Evolutionary conservation across 2,113 vertebrate genomes (phyloP), one percentile per base, ranked within the genome.

Genomic region (Drymodes brunneopygia): DNA sequence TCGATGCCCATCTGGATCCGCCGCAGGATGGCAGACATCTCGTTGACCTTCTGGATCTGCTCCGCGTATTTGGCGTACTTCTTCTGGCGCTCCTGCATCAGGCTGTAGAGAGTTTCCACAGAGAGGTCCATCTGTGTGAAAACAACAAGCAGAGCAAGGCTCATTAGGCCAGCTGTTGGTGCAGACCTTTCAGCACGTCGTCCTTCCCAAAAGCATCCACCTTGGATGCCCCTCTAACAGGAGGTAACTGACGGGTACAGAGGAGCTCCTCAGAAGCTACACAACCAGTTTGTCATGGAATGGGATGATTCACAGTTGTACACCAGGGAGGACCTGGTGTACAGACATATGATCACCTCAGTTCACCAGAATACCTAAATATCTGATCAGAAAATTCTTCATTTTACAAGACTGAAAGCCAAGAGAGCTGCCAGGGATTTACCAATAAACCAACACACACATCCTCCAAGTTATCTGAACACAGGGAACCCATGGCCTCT

Each of bases 11-110:
- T 99, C 98, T 99, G 99, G 53, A 99, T 98, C 28, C 99, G 99
- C 19, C 99, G 98, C 44, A 99, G 98, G 97, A 99, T 99, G 97
- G 99, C 99, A 3, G 99, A 99, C 99, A 99, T 99, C 97, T 99
- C 99, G 1, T 99, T 99, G 91, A 99, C 99, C 92, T 99, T 99
- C 98, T 99, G 99, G 97, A 99, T 99, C 98, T 99, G 99, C 97
- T 99, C 99, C 0, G 99, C 99, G 1, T 99, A 99, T 89, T 99
- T 99, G 89, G 99, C 99, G 1, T 99, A 99, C 75, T 99, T 98
- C 92, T 99, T 99, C 98, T 99, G 99, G 36, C 99, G 98, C 93
- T 99, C 99, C 96, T 99, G 99, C 99, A 99, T 99, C 91, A 99
- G 98, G 97, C 98, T 98, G 88, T 99, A 99, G 65, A 99, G 97